Percentiles rank a stretch among this genome's conserved stretches.
phyloP scores from a whole-genome alignment of 37 sponge, comb jelly and placozoan species.

The Axinella damicornis region DNA sequence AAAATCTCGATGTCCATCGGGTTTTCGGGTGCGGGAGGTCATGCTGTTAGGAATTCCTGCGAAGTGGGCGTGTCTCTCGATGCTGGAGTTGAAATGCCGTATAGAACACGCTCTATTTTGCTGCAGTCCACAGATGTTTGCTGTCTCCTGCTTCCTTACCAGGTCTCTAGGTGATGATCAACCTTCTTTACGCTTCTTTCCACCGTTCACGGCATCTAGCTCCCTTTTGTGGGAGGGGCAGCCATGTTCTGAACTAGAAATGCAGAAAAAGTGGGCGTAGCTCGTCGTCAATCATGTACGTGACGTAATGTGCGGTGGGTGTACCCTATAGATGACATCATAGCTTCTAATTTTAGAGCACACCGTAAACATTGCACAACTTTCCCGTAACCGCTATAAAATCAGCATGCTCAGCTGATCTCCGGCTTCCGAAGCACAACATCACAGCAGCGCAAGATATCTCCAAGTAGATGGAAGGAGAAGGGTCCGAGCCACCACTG shows the following conservation, averaged over 20 bases:
- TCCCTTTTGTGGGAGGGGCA: neutral
- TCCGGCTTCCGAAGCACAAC: no score
- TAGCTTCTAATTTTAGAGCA: neutral
- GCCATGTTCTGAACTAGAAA: neutral
- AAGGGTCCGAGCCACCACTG: no score
- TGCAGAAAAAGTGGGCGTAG: slow-evolving; percentile 4
- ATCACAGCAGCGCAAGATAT: neutral
- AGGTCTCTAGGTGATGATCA: no score
- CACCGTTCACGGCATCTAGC: no score
- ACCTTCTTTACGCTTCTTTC: no score
- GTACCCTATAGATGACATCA: neutral
- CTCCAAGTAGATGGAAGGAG: no score
- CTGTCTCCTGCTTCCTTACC: no score
- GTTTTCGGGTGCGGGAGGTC: neutral
- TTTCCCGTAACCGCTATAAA: neutral
- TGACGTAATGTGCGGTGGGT: neutral
- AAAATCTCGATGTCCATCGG: neutral
- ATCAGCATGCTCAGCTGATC: neutral
- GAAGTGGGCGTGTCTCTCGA: slow-evolving; percentile 1
- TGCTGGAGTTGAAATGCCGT: neutral
- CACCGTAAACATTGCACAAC: neutral
- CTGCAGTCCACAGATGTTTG: neutral
- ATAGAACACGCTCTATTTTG: neutral
- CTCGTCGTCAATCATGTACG: neutral
- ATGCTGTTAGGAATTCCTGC: neutral